Evolutionary conservation across 2,797 vertebrate species (phyloP).

Genomic region (Coluber constrictor): DNA sequence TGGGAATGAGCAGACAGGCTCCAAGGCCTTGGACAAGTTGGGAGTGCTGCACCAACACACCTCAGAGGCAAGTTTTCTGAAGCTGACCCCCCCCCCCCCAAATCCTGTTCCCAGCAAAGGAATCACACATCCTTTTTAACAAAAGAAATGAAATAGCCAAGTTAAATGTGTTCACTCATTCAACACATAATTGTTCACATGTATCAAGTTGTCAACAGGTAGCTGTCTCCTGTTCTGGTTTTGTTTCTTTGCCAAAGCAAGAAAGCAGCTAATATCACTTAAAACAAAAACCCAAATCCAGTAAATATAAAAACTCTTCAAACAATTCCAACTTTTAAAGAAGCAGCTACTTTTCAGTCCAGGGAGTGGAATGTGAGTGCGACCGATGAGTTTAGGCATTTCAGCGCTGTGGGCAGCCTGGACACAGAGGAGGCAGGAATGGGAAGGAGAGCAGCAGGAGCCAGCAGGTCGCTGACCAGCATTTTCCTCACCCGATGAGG

Average conservation of each 20-base stretch:
- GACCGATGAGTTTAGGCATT: constrained; percentile 40
- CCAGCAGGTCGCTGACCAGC: constrained; percentile 45
- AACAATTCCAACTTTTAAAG: constrained; percentile 40
- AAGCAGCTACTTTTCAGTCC: constrained; percentile 55
- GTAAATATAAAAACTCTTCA: constrained; percentile 33
- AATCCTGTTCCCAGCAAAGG: background rate
- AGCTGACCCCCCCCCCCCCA: background rate
- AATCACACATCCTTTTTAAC: background rate
- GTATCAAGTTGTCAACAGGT: constrained; percentile 42
- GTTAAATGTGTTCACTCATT: constrained; percentile 13
- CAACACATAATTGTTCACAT: constrained; percentile 33
- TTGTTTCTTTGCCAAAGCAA: constrained; percentile 15
- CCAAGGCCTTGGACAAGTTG: constrained; percentile 49
- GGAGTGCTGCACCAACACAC: background rate
- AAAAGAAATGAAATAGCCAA: background rate
- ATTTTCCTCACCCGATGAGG: constrained; percentile 56
- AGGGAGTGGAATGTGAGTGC: constrained; percentile 63
- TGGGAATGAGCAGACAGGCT: constrained; percentile 26
- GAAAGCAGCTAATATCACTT: constrained; percentile 41
- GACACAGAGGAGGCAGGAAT: constrained; percentile 54
- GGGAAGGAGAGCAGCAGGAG: constrained; percentile 53
- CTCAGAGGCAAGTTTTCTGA: constrained; percentile 14
- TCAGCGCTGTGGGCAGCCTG: constrained; percentile 41
- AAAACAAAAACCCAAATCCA: constrained; percentile 19
- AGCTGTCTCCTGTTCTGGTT: background rate